These are phyloP conservation scores for Myopa testacea DNA, from an alignment of 2,888 invertebrate species.

Conservation along the genomic window DNA sequence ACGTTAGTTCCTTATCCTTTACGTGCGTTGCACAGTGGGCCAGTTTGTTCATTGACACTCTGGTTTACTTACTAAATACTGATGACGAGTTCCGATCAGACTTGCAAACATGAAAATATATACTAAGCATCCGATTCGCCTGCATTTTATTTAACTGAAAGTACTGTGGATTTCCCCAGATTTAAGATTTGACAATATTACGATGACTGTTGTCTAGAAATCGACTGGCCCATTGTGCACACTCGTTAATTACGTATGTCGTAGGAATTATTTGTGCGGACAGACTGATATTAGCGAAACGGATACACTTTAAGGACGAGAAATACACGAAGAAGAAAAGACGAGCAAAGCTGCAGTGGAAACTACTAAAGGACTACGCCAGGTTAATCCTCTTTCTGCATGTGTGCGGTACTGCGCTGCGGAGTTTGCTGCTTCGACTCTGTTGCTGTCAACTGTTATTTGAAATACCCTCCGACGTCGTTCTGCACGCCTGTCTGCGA, in stretches of 20 bases:
- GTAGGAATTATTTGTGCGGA: constrained; percentile 25
- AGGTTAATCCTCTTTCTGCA: constrained; percentile 23
- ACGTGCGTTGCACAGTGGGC: constrained; percentile 24
- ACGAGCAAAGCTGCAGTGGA: background rate
- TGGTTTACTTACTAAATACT: too few relatives aligned
- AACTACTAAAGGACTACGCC: background rate
- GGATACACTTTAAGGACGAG: background rate
- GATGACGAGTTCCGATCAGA: too few relatives aligned
- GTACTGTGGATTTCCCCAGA: too few relatives aligned
- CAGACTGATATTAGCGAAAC: constrained; percentile 8
- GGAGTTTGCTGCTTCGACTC: constrained; percentile 6
- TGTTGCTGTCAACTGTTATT: constrained; percentile 27
- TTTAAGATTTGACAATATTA: too few relatives aligned
- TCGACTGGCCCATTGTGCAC: constrained; percentile 17
- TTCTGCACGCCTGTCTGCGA: background rate
- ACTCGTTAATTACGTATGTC: constrained; percentile 26
- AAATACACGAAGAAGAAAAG: background rate
- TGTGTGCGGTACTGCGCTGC: too few relatives aligned
- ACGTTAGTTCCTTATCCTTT: background rate
- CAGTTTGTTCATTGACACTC: background rate
- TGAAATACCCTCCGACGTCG: constrained; percentile 23
- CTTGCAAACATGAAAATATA: too few relatives aligned
- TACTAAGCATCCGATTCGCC: too few relatives aligned
- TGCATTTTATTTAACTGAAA: too few relatives aligned
- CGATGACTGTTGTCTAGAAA: too few relatives aligned